A percentile compares a stretch with the other conserved stretches of the same genome.
Evolutionary conservation across 2,888 invertebrate species (phyloP).

Genomic region (Dasypogon diadema): DNA sequence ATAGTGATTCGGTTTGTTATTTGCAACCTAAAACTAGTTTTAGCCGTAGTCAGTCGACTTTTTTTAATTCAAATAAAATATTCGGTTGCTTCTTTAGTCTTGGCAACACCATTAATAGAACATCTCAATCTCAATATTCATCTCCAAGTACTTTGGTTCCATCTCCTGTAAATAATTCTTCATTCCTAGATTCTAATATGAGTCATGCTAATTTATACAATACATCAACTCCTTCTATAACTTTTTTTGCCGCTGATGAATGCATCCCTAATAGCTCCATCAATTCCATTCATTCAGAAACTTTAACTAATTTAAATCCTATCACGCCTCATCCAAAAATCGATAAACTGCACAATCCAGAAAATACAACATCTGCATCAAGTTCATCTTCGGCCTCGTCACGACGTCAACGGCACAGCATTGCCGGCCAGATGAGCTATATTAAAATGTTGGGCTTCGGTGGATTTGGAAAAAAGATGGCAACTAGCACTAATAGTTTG

Average conservation of each 20-base stretch:
- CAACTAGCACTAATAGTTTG: slow-evolving; percentile 82
- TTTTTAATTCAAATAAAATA: background rate
- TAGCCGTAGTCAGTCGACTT: background rate
- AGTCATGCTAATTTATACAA: slow-evolving; percentile 4
- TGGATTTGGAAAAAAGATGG: slow-evolving; percentile 76
- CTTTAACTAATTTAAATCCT: slow-evolving; percentile 60
- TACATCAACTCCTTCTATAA: slow-evolving; percentile 1
- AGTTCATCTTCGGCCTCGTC: slow-evolving; percentile 69
- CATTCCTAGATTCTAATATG: background rate
- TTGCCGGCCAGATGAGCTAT: slow-evolving; percentile 95
- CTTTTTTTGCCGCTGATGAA: background rate
- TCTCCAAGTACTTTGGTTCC: background rate
- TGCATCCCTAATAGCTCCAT: background rate
- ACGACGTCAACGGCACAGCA: slow-evolving; percentile 94
- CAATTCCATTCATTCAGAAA: slow-evolving; percentile 58
- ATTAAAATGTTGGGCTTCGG: slow-evolving; percentile 88
- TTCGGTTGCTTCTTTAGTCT: slow-evolving; percentile 7
- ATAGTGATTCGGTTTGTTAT: background rate
- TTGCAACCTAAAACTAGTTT: background rate
- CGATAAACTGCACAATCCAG: slow-evolving; percentile 64
- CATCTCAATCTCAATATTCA: slow-evolving; percentile 56
- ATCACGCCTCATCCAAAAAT: slow-evolving; percentile 60
- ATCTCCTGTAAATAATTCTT: background rate
- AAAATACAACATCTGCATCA: slow-evolving; percentile 64
- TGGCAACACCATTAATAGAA: slow-evolving; percentile 48